A percentile compares a stretch with the other conserved stretches of the same genome.
These are phyloP conservation scores for Dione vanillae DNA, from an alignment of 2,888 invertebrate species.

Conservation along the genomic window DNA sequence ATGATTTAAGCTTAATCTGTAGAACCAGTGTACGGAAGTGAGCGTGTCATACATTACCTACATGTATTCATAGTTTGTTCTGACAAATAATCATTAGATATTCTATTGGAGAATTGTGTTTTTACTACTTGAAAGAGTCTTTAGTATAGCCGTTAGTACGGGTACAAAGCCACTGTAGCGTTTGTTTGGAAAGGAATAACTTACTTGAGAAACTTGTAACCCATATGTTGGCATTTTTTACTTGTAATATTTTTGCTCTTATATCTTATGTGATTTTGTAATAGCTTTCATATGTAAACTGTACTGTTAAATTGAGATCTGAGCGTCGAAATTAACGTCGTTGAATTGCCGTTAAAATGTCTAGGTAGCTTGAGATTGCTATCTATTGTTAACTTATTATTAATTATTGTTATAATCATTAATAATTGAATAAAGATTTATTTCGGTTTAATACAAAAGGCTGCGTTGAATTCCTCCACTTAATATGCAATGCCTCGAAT, in stretches of 20 bases:
- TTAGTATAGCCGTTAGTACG: background rate
- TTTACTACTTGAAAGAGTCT: slow-evolving; percentile 1
- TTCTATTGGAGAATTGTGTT: slow-evolving; percentile 17
- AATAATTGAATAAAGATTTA: too few species aligned
- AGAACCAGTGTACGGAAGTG: too few species aligned
- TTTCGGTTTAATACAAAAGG: too few species aligned
- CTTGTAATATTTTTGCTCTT: background rate
- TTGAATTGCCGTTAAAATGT: too few species aligned
- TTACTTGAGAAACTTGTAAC: background rate
- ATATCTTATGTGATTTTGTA: background rate
- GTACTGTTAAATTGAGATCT: too few species aligned
- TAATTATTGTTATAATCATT: too few species aligned
- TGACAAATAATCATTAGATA: slow-evolving; percentile 4
- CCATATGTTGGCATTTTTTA: background rate
- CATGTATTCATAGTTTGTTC: background rate
- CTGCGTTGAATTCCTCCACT: too few species aligned
- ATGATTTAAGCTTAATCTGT: slow-evolving; percentile 5
- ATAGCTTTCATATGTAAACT: too few species aligned
- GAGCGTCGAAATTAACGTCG: too few species aligned
- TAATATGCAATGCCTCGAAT: too few species aligned
- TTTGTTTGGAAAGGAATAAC: slow-evolving; percentile 4
- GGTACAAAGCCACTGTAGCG: background rate
- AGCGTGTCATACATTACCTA: background rate
- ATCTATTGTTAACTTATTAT: too few species aligned
- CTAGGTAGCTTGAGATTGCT: too few species aligned